These are phyloP conservation scores for Saguinus midas DNA, from an alignment of 2,113 vertebrate species.

Conservation along the genomic window DNA sequence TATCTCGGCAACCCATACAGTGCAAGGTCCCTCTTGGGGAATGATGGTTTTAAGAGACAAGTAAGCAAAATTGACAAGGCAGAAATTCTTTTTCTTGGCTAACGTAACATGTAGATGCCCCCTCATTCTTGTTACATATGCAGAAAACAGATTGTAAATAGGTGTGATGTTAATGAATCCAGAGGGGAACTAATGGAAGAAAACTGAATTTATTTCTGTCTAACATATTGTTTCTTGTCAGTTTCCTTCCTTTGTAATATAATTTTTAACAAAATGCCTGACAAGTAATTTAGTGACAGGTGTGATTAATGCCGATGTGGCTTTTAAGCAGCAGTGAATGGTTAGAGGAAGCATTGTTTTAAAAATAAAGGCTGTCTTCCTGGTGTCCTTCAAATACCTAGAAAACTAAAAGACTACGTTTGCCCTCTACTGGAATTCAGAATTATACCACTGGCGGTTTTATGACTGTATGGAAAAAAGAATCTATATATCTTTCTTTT, in stretches of 20 bases:
- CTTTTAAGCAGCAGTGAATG: neutral
- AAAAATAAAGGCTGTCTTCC: neutral
- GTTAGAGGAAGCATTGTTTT: neutral
- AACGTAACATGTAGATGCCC: neutral
- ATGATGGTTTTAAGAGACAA: neutral
- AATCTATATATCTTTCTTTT: neutral
- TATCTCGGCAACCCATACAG: neutral
- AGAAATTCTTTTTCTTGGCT: neutral
- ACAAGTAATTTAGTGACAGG: conserved; percentile 35
- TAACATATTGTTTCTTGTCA: neutral
- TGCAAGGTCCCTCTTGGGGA: neutral
- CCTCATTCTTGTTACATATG: neutral
- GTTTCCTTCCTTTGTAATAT: conserved; percentile 61
- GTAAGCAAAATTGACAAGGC: neutral
- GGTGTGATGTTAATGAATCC: neutral
- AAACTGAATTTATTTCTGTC: neutral
- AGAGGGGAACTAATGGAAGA: conserved; percentile 16
- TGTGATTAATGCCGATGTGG: conserved; percentile 41
- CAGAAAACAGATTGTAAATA: conserved; percentile 12
- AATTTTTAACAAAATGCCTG: conserved; percentile 42
- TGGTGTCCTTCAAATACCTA: neutral
- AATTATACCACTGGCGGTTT: conserved; percentile 64
- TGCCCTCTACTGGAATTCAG: conserved; percentile 85
- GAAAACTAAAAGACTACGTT: conserved; percentile 78
- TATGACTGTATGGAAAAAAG: neutral